Conservation (phyloP, 2,888 invertebrate species). For the Andrena dorsata region DNA sequence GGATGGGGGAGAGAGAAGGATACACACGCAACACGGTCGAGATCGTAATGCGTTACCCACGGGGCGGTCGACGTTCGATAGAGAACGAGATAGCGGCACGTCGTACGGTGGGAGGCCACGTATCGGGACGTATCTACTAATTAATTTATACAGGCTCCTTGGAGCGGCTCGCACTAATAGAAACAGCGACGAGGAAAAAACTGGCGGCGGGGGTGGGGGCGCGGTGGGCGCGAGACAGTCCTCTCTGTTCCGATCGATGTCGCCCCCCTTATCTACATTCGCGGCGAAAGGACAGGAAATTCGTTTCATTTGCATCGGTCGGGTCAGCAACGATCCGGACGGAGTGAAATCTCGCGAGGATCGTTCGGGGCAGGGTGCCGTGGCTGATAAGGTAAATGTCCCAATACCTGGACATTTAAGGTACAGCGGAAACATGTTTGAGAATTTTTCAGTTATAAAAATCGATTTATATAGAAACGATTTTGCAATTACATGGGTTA, state of each 20-base stretch:
- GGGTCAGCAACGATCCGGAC: background rate
- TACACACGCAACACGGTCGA: conserved; percentile 48
- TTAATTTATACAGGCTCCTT: conserved; percentile 73
- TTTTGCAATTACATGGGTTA: too few relatives aligned
- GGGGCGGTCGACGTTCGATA: conserved; percentile 70
- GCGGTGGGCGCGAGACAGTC: conserved; percentile 33
- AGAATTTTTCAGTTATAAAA: too few relatives aligned
- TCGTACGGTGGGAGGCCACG: conserved; percentile 73
- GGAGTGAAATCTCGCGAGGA: background rate
- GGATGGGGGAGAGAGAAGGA: conserved; percentile 16
- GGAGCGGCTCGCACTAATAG: conserved; percentile 72
- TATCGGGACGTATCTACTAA: conserved; percentile 75
- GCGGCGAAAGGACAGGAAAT: conserved; percentile 43
- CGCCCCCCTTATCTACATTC: background rate
- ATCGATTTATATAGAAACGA: too few relatives aligned
- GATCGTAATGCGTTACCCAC: conserved; percentile 71
- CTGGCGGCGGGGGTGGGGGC: background rate
- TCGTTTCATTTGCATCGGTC: conserved; percentile 31
- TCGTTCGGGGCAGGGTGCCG: background rate
- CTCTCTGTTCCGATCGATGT: conserved; percentile 21
- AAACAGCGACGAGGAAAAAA: conserved; percentile 60
- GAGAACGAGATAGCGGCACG: conserved; percentile 74
- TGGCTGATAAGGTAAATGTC: too few relatives aligned
- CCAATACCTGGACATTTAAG: too few relatives aligned
- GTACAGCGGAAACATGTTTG: too few relatives aligned